Conservation (phyloP, 2,113 vertebrate species). For the Chaetodon trifascialis region DNA sequence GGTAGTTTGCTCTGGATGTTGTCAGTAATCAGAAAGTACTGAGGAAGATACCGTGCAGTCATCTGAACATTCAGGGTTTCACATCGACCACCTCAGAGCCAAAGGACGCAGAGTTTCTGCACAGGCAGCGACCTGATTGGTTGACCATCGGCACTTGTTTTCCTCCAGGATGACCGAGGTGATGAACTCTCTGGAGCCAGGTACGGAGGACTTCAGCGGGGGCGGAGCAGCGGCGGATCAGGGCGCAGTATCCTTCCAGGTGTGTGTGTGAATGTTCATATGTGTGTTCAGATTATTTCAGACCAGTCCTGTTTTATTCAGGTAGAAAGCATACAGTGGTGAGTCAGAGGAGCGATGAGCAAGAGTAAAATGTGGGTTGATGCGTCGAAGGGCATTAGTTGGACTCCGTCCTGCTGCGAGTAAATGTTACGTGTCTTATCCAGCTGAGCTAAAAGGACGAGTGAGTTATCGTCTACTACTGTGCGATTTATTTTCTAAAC, state of each 20-base stretch:
- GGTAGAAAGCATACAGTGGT: not conserved
- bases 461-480: slow-evolving; percentile 3
- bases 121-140: not conserved
- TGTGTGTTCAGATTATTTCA: slow-evolving; percentile 16
- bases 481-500: not conserved
- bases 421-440: slow-evolving; percentile 24
- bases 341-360: slow-evolving; percentile 54
- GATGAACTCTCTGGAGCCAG: slow-evolving; percentile 89
- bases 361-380: slow-evolving; percentile 46
- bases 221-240: slow-evolving; percentile 83
- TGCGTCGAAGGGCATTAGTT: not conserved
- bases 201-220: slow-evolving; percentile 87
- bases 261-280: slow-evolving; percentile 53
- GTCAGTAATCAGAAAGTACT: no score
- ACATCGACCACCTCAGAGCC: not conserved
- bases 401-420: slow-evolving; percentile 34
- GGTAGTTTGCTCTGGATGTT: no score
- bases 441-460: slow-evolving; percentile 21
- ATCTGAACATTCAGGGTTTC: not conserved
- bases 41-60: no score
- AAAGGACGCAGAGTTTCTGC: not conserved
- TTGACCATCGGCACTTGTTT: slow-evolving; percentile 8
- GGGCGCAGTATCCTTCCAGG: slow-evolving; percentile 84
- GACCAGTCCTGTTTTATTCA: not conserved
- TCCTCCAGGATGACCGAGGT: slow-evolving; percentile 90